Evolutionary conservation across 37 sponge, comb jelly and placozoan genomes (phyloP).

Genomic region (Amphimedon queenslandica): DNA sequence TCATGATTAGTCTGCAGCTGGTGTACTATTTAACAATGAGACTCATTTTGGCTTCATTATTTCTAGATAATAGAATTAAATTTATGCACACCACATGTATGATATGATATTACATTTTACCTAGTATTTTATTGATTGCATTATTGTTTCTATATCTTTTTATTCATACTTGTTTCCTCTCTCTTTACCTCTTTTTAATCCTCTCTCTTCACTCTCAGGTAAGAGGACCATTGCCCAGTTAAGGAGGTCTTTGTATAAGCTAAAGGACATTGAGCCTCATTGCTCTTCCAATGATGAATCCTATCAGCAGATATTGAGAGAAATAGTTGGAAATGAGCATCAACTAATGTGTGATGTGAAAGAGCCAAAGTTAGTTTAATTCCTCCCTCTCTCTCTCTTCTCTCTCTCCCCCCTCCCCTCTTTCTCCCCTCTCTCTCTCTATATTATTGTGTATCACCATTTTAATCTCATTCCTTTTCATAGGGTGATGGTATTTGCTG

Average conservation of each 20-base stretch:
- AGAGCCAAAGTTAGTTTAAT: neutral
- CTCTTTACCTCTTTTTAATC: too few species aligned
- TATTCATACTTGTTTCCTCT: too few species aligned
- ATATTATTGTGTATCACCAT: neutral
- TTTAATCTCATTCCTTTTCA: neutral
- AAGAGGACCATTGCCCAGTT: conserved; percentile 29
- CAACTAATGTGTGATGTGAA: neutral
- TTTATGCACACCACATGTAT: too few species aligned
- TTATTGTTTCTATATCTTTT: too few species aligned
- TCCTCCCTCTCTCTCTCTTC: neutral
- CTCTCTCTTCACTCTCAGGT: conserved; percentile 12
- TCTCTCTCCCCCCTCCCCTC: neutral
- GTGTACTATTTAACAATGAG: too few species aligned
- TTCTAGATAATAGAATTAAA: too few species aligned
- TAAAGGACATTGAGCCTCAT: conserved; percentile 28
- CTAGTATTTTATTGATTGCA: too few species aligned
- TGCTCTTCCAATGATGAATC: neutral
- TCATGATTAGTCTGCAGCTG: too few species aligned
- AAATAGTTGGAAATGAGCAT: neutral
- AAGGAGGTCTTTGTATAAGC: conserved; percentile 28
- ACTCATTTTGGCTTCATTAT: too few species aligned
- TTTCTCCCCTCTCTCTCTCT: neutral
- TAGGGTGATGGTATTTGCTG: conserved; percentile 39
- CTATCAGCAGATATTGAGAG: neutral
- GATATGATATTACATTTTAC: too few species aligned